Conservation (phyloP, 1,140 invertebrate genomes). For the Prorops nasuta region DNA sequence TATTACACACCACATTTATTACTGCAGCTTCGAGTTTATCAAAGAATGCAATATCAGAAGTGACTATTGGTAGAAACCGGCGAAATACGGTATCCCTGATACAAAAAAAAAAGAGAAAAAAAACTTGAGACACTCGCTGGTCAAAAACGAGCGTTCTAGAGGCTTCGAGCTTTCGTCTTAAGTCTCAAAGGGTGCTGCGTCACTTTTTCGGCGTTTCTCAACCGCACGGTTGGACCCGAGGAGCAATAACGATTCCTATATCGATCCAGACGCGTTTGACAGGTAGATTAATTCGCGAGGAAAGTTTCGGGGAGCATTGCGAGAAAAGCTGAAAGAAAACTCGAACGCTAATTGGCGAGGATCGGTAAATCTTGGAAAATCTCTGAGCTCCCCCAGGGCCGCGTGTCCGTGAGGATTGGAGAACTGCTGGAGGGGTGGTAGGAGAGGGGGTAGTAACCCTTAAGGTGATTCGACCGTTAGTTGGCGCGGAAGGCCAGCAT, state of each 20-base stretch:
- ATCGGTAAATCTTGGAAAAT: background rate
- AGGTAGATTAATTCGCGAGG: background rate
- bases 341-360: too few relatives aligned
- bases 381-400: background rate
- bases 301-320: background rate
- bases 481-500: slow-evolving; percentile 30
- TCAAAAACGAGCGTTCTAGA: too few relatives aligned
- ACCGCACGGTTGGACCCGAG: background rate
- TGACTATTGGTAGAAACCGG: too few relatives aligned
- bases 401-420: background rate
- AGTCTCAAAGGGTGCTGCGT: too few relatives aligned
- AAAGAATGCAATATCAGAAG: too few relatives aligned
- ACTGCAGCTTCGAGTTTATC: too few relatives aligned
- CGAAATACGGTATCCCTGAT: too few relatives aligned
- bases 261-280: background rate
- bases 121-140: too few relatives aligned
- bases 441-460: slow-evolving; percentile 1
- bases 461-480: slow-evolving; percentile 22
- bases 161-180: too few relatives aligned
- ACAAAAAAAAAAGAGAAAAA: too few relatives aligned
- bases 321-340: background rate
- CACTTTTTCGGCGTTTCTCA: too few relatives aligned
- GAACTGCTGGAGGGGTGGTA: background rate
- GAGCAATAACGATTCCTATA: background rate
- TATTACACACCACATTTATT: too few relatives aligned